Percentiles rank a stretch among this genome's conserved stretches.
These are phyloP conservation scores for Papilio dardanus DNA, from an alignment of 1,140 invertebrate species.

Conservation along the genomic window DNA sequence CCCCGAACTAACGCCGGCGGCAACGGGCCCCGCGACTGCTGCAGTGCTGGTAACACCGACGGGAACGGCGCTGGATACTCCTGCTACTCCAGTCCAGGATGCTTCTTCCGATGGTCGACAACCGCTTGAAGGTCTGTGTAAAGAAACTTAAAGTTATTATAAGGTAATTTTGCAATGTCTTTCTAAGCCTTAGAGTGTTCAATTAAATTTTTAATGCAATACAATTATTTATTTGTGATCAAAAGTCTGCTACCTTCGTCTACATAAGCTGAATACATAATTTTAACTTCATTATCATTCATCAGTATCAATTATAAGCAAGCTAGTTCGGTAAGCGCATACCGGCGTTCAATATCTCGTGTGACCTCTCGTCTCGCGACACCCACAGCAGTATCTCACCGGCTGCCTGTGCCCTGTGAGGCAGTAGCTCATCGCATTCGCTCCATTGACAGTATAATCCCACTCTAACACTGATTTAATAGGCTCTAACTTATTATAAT, in stretches of 20 bases:
- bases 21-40: conserved; percentile 63
- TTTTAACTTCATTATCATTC: too few species aligned
- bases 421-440: background rate
- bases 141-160: background rate
- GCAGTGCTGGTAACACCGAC: background rate
- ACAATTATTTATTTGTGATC: too few species aligned
- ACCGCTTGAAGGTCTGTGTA: conserved; percentile 48
- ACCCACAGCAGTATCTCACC: background rate
- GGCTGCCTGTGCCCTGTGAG: background rate
- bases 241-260: too few species aligned
- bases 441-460: background rate
- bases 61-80: background rate
- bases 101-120: conserved; percentile 31
- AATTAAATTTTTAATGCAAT: too few species aligned
- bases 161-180: too few species aligned
- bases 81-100: conserved; percentile 23
- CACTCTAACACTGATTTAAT: background rate
- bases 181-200: too few species aligned
- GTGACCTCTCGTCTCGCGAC: background rate
- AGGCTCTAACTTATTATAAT: background rate
- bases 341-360: background rate
- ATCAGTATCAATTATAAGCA: too few species aligned
- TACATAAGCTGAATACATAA: too few species aligned
- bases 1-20: conserved; percentile 60
- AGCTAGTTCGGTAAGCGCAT: too few species aligned